These are phyloP conservation scores for Phorcus lineatus DNA, from an alignment of 2,888 invertebrate species.

Conservation along the genomic window DNA sequence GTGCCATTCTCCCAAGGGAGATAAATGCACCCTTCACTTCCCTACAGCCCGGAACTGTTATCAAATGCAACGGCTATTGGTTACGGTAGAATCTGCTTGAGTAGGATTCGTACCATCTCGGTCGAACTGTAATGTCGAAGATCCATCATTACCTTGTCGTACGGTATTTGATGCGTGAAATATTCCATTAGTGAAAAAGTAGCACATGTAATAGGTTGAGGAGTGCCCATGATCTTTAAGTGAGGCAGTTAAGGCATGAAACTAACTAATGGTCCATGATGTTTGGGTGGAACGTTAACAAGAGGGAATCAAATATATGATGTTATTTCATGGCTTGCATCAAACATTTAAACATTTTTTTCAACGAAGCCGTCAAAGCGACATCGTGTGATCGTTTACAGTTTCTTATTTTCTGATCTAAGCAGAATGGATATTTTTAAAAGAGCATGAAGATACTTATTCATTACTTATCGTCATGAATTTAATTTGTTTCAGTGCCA, in stretches of 20 bases:
- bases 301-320: background rate
- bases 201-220: background rate
- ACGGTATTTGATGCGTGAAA: background rate
- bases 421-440: too few relatives aligned
- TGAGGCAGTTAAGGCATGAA: background rate
- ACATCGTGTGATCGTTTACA: too few relatives aligned
- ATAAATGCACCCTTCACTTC: background rate
- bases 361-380: too few relatives aligned
- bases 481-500: too few relatives aligned
- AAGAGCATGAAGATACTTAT: too few relatives aligned
- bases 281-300: background rate
- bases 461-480: too few relatives aligned
- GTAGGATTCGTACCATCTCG: background rate
- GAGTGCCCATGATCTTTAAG: background rate
- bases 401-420: too few relatives aligned
- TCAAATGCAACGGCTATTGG: background rate
- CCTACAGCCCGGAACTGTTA: background rate
- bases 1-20: background rate
- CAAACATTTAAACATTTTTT: too few relatives aligned
- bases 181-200: constrained; percentile 6
- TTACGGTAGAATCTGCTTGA: background rate
- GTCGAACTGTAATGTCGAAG: background rate
- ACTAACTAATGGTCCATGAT: background rate
- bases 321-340: too few relatives aligned
- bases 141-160: background rate